Base-by-base conservation (phyloP, 2,888 invertebrate genomes). In the Ectemnius cavifrons region DNA sequence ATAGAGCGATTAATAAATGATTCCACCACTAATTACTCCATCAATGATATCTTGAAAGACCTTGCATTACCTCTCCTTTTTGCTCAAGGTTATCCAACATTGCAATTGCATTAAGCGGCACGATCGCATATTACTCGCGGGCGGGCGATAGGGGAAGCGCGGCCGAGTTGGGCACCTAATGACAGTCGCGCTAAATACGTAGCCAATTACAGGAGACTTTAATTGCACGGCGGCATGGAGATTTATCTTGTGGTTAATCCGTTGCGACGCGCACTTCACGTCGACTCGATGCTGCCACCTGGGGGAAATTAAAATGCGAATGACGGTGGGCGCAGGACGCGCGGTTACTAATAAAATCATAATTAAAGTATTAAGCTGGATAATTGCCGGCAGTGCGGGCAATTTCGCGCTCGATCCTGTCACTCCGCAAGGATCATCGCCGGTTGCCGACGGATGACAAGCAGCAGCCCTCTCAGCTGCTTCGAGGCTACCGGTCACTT, bases 341-440 rank as follows among this genome's bases (percentile, higher is more conserved):
- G 64, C 8, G 60, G 8, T 1, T 28, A 66, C 62, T 79, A 78
- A 78, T 81, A 63, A 81, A 80, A 81, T 72, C 76, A 78, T 81
- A 78, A 81, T 81, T 75, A 74, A 77, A 72, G 72, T 77, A 69
- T 80, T 67, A 71, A 64, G 73, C 61, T 28, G 60, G 59, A 61
- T 77, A 78, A 82, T 82, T 73, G 71, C 27, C 52, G 64, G 52
- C 49, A 67, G n/a, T 70, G 69, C 77, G 58, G 69, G 74, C 74
- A 64, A 20, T 20, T 47, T 28, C 57, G n/a, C 57, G 23, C 37
- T 52, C 58, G 27, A 37, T 27, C 23, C 18, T 59, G 46, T 60
- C 28, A 11, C 47, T 11, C 56, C 59, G 70, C 57, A 57, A 56
- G 45, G 64, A 59, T 63, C 61, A 20, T 28, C 37, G 37, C 37